Conservation (phyloP, 2,888 invertebrate species). For the Drosophila sordidula region DNA sequence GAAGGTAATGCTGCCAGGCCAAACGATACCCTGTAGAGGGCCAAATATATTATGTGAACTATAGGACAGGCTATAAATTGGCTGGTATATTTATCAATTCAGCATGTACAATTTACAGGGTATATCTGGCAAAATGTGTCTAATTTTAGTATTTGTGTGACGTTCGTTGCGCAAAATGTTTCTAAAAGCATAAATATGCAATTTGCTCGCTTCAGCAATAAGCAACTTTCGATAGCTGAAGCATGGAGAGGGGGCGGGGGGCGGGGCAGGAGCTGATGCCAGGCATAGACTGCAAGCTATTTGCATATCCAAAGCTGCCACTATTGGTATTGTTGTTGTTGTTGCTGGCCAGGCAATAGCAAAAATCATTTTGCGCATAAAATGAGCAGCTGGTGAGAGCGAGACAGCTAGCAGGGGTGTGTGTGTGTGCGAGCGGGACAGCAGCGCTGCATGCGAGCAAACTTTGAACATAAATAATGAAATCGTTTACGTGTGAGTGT, state of each 20-base stretch:
- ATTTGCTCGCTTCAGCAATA: conserved; percentile 55
- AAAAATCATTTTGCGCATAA: conserved; percentile 64
- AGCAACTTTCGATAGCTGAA: conserved; percentile 44
- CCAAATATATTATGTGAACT: too few relatives aligned
- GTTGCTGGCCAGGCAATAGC: conserved; percentile 38
- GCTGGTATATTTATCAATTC: too few relatives aligned
- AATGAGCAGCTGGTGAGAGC: conserved; percentile 56
- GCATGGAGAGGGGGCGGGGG: neutral
- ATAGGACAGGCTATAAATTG: too few relatives aligned
- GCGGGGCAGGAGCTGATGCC: neutral
- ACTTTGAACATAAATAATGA: conserved; percentile 65
- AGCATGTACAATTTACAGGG: conserved; percentile 7
- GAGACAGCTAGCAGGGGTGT: conserved; percentile 3
- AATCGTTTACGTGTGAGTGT: conserved; percentile 25
- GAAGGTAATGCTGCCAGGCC: neutral
- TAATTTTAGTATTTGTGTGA: conserved; percentile 46
- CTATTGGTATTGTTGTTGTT: conserved; percentile 17
- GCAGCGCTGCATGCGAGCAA: conserved; percentile 19
- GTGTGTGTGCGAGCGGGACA: conserved; percentile 6
- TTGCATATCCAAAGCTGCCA: conserved; percentile 65
- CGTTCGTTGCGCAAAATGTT: conserved; percentile 46
- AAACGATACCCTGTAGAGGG: neutral
- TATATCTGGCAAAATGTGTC: conserved; percentile 38
- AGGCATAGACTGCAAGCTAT: conserved; percentile 52
- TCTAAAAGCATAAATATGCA: conserved; percentile 69